Percentiles rank a stretch among this genome's conserved stretches.
phyloP scores from a whole-genome alignment of 2,888 invertebrate species.

The Esperia sulphurella region DNA sequence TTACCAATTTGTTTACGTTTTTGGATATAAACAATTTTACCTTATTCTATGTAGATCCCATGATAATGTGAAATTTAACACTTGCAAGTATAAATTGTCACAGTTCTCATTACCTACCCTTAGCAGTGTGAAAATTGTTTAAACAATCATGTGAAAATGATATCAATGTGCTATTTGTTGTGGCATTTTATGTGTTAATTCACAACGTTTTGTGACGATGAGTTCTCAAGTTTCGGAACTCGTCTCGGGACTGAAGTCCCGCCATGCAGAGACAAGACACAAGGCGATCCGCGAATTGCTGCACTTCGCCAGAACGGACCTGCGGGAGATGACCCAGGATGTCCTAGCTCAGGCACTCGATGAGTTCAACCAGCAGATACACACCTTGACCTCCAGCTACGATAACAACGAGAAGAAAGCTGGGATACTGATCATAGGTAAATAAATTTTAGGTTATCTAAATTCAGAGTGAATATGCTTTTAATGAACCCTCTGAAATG shows the following conservation, averaged over 20 bases:
- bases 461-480: too few species aligned
- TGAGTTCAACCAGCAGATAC: slow-evolving; percentile 96
- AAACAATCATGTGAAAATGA: not conserved
- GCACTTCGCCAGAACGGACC: slow-evolving; percentile 92
- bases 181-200: not conserved
- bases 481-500: too few species aligned
- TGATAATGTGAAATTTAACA: not conserved
- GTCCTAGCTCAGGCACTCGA: slow-evolving; percentile 92
- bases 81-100: not conserved
- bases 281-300: slow-evolving; percentile 93
- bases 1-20: slow-evolving; percentile 51
- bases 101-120: not conserved
- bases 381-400: slow-evolving; percentile 94
- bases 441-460: slow-evolving; percentile 42
- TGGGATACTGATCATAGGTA: slow-evolving; percentile 94
- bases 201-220: slow-evolving; percentile 26
- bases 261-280: slow-evolving; percentile 89
- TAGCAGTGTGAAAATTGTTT: not conserved
- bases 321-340: slow-evolving; percentile 93
- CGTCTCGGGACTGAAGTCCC: slow-evolving; percentile 91
- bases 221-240: slow-evolving; percentile 83
- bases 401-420: slow-evolving; percentile 97
- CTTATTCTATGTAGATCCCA: too few species aligned
- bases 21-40: slow-evolving; percentile 24
- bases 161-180: not conserved